phyloP scores from a whole-genome alignment of 2,113 vertebrate genomes.

The Pygoscelis antarcticus region DNA sequence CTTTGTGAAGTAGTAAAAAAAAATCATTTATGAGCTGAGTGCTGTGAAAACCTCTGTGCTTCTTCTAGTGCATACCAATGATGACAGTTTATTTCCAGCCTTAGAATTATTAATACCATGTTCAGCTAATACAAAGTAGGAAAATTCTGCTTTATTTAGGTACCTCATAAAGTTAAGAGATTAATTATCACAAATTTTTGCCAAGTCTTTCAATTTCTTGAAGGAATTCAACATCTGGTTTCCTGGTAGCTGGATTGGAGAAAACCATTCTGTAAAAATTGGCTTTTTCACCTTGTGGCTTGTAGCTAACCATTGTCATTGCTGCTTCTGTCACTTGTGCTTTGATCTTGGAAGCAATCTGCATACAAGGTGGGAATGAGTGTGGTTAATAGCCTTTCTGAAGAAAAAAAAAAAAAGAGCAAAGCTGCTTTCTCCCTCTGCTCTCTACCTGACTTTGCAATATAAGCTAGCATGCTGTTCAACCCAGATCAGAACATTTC shows the following conservation, averaged over 20 bases:
- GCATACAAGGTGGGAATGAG: neutral
- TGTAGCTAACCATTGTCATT: conserved; percentile 66
- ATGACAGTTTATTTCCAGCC: neutral
- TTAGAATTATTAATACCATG: neutral
- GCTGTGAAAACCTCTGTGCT: neutral
- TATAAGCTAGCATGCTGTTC: neutral
- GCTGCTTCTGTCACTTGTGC: conserved; percentile 71
- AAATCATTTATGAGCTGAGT: neutral
- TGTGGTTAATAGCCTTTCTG: neutral
- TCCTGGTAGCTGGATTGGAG: conserved; percentile 71
- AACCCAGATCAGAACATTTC: neutral
- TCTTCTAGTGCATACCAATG: neutral
- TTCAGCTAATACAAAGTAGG: neutral
- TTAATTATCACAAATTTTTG: conserved; percentile 55
- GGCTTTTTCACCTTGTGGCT: conserved; percentile 63
- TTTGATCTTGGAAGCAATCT: conserved; percentile 79
- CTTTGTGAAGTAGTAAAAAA: neutral
- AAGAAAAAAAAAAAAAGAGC: neutral
- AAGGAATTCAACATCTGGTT: conserved; percentile 72
- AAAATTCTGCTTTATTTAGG: neutral
- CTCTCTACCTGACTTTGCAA: neutral
- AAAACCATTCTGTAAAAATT: conserved; percentile 78
- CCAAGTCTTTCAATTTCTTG: conserved; percentile 69
- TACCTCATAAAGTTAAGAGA: neutral
- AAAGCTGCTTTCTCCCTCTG: neutral